These are phyloP conservation scores for Chymomyza costata DNA, from an alignment of 1,140 invertebrate species.

Conservation along the genomic window DNA sequence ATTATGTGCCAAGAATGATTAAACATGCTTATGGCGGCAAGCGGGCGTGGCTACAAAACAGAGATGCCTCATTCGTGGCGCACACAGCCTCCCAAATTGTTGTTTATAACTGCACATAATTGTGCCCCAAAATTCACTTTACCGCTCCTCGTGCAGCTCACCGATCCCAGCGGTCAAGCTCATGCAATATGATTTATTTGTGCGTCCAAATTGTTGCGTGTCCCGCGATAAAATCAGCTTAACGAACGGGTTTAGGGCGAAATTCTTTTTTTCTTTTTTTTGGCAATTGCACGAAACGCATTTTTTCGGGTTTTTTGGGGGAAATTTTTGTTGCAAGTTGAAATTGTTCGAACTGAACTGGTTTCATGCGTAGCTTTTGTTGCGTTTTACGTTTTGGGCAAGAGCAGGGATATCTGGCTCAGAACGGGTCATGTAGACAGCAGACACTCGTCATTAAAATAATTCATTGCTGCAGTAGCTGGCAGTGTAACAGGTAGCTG, in stretches of 20 bases:
- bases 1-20: conserved; percentile 58
- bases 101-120: conserved; percentile 35
- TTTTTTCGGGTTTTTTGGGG: conserved; percentile 13
- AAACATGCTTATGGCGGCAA: conserved; percentile 14
- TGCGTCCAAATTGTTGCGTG: conserved; percentile 42
- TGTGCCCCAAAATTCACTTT: conserved; percentile 43
- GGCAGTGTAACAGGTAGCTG: conserved; percentile 59
- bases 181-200: conserved; percentile 15
- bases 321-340: conserved; percentile 35
- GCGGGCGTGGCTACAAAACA: no score
- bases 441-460: conserved; percentile 61
- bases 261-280: conserved; percentile 27
- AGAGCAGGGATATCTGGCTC: conserved; percentile 21
- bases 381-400: conserved; percentile 51
- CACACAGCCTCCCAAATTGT: conserved; percentile 55
- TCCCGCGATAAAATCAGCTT: conserved; percentile 57
- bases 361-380: no score
- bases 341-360: conserved; percentile 31
- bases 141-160: no score
- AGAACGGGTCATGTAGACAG: no score
- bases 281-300: conserved; percentile 24
- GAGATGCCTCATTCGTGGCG: conserved; percentile 36
- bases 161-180: neutral
- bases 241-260: conserved; percentile 42
- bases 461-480: conserved; percentile 61